Evolutionary conservation across 2,113 vertebrate species (phyloP).

Genomic region (Ophthalmolycus amberensis): DNA sequence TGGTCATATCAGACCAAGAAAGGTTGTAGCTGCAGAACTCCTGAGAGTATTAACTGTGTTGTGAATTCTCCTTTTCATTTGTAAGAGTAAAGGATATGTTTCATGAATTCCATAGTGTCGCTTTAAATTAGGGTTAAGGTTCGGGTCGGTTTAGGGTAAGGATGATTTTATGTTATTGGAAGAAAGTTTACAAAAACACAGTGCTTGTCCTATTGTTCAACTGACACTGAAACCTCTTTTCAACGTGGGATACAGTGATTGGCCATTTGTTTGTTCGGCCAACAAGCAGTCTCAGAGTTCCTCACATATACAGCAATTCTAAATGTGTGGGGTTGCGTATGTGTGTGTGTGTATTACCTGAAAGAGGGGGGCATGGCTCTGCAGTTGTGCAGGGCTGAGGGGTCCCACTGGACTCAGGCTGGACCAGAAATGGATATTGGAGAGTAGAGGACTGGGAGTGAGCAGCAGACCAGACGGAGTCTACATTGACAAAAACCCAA

Average conservation of each 20-base stretch:
- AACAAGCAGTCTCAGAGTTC: neutral
- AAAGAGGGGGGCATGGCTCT: constrained; percentile 92
- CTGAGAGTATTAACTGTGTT: neutral
- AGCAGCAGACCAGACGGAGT: constrained; percentile 94
- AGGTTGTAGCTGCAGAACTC: neutral
- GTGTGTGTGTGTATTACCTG: constrained; percentile 84
- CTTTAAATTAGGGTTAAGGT: neutral
- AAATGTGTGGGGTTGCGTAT: neutral
- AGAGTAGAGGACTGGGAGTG: constrained; percentile 93
- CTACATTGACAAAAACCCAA: constrained; percentile 75
- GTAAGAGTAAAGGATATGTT: neutral
- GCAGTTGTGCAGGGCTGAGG: constrained; percentile 93
- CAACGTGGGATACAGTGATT: neutral
- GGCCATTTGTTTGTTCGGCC: neutral
- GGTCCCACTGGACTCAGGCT: constrained; percentile 95
- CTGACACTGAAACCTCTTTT: neutral
- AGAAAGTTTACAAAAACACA: neutral
- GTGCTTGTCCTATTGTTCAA: neutral
- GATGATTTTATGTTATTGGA: neutral
- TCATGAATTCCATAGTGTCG: neutral
- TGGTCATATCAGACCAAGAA: neutral
- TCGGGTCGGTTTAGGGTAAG: neutral
- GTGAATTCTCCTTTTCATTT: neutral
- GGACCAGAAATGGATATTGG: constrained; percentile 98
- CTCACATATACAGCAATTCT: neutral